These are phyloP conservation scores for Melinaea marsaeus DNA, from an alignment of 2,888 invertebrate genomes.

Conservation along the genomic window DNA sequence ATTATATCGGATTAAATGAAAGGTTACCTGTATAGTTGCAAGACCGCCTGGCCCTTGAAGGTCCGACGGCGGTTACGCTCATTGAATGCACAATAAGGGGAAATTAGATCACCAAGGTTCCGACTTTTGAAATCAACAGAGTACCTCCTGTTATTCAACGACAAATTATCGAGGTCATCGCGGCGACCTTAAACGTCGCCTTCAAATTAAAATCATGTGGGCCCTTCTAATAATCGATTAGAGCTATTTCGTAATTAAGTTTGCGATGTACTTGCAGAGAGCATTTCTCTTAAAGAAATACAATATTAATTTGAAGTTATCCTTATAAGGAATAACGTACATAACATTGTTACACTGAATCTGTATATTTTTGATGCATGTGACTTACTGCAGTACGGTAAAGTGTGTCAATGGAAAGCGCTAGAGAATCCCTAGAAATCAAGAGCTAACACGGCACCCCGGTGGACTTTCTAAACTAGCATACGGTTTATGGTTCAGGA, in stretches of 20 bases:
- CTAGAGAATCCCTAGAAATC: conserved; percentile 76
- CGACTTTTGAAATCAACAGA: conserved; percentile 69
- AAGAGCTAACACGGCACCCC: conserved; percentile 63
- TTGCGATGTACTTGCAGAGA: conserved; percentile 40
- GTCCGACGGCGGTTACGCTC: conserved; percentile 68
- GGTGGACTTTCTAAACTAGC: conserved; percentile 75
- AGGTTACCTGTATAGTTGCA: conserved; percentile 41
- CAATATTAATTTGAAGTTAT: no score
- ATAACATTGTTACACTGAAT: background rate
- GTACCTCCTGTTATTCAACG: conserved; percentile 57
- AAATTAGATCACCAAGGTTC: conserved; percentile 75
- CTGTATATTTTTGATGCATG: background rate
- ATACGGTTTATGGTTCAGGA: conserved; percentile 70
- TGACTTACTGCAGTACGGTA: conserved; percentile 35
- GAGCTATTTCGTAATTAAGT: conserved; percentile 64
- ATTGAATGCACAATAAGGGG: conserved; percentile 74
- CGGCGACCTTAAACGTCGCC: conserved; percentile 67
- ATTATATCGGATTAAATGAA: conserved; percentile 21
- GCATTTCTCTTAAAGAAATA: no score
- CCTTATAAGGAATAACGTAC: no score
- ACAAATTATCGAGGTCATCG: conserved; percentile 61
- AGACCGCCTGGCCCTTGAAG: conserved; percentile 60
- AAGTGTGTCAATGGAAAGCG: conserved; percentile 77
- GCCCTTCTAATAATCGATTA: conserved; percentile 71
- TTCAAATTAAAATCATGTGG: conserved; percentile 56